Percentiles rank a stretch among this genome's conserved stretches.
phyloP scores from a whole-genome alignment of 2,888 invertebrate genomes.

The Phortica okadai region DNA sequence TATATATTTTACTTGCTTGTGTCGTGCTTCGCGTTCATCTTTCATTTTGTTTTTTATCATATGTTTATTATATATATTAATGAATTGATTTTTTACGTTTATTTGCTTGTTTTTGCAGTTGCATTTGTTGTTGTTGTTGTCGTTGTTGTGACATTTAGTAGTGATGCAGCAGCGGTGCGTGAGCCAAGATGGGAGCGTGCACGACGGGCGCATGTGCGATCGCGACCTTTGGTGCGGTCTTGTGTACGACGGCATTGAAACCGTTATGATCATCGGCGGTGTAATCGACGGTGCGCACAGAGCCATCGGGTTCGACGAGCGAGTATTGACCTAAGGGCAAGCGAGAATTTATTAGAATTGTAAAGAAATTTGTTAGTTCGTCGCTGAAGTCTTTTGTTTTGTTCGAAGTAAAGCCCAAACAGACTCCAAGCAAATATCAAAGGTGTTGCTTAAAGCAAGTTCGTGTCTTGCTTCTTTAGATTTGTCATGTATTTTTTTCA shows the following conservation, averaged over 20 bases:
- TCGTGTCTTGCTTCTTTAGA: not conserved
- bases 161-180: slow-evolving; percentile 76
- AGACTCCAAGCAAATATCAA: not conserved
- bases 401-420: no score
- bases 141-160: slow-evolving; percentile 67
- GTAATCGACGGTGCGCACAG: slow-evolving; percentile 80
- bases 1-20: slow-evolving; percentile 23
- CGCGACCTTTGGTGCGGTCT: slow-evolving; percentile 79
- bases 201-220: slow-evolving; percentile 70
- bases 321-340: slow-evolving; percentile 78
- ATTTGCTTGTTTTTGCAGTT: slow-evolving; percentile 15
- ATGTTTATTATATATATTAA: slow-evolving; percentile 22
- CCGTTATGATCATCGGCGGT: slow-evolving; percentile 84
- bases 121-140: slow-evolving; percentile 37
- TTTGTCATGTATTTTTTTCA: no score
- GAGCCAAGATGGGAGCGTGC: slow-evolving; percentile 76
- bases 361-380: not conserved
- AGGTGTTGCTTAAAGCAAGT: not conserved
- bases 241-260: slow-evolving; percentile 84
- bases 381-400: no score
- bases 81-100: not conserved
- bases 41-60: slow-evolving; percentile 33
- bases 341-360: not conserved
- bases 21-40: not conserved
- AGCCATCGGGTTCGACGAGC: slow-evolving; percentile 77